Evolutionary conservation across 1,140 invertebrate species (phyloP).

Genomic region (Micrasema minimum): DNA sequence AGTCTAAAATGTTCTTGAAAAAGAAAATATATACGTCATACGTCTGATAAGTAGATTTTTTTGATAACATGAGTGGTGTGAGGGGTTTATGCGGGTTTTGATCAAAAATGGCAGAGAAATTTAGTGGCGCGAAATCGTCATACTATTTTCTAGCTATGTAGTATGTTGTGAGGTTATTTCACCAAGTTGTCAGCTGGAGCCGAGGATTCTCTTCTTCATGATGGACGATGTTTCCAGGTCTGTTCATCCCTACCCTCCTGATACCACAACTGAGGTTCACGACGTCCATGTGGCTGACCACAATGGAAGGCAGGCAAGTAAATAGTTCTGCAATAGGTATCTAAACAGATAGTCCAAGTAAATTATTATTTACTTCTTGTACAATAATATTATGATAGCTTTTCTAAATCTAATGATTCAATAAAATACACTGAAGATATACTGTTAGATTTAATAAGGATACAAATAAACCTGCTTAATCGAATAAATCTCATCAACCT

Average conservation of each 20-base stretch:
- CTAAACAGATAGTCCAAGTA: too few relatives aligned
- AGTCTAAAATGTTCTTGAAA: neutral
- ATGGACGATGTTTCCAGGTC: slow-evolving; percentile 42
- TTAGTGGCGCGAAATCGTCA: neutral
- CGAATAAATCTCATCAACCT: too few relatives aligned
- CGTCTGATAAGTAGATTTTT: slow-evolving; percentile 1
- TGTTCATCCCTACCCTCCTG: slow-evolving; percentile 44
- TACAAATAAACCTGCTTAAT: too few relatives aligned
- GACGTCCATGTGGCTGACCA: slow-evolving; percentile 49
- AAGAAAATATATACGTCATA: slow-evolving; percentile 8
- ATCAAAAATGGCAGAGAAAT: neutral
- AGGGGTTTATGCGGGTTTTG: neutral
- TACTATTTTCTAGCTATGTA: slow-evolving; percentile 18
- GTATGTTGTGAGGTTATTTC: slow-evolving; percentile 25
- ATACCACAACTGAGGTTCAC: slow-evolving; percentile 44
- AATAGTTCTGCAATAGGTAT: too few relatives aligned
- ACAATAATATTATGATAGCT: too few relatives aligned
- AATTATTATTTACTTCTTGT: too few relatives aligned
- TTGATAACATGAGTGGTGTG: neutral
- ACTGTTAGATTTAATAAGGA: too few relatives aligned
- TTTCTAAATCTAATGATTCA: too few relatives aligned
- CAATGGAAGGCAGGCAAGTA: slow-evolving; percentile 48
- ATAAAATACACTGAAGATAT: too few relatives aligned
- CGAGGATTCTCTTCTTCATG: slow-evolving; percentile 15
- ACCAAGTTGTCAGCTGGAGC: neutral